Conservation (phyloP, 2,797 vertebrate species). For the Rhinatrema bivittatum region DNA sequence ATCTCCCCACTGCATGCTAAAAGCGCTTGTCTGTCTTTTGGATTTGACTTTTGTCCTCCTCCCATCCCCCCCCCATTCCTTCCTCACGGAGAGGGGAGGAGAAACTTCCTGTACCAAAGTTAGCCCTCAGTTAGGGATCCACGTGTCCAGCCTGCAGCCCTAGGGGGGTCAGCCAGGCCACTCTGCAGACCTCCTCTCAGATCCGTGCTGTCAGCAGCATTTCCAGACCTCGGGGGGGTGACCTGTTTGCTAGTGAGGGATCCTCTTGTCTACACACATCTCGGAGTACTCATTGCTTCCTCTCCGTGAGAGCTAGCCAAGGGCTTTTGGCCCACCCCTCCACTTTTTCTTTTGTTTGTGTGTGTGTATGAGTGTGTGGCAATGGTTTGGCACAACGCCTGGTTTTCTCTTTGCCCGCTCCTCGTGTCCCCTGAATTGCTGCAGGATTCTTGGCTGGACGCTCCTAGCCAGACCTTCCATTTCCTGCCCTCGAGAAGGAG, state of each 20-base stretch:
- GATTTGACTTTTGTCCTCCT: slow-evolving; percentile 47
- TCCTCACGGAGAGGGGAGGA: slow-evolving; percentile 34
- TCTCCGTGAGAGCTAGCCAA: not conserved
- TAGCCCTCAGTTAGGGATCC: slow-evolving; percentile 34
- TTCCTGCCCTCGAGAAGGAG: slow-evolving; percentile 38
- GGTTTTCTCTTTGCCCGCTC: slow-evolving; percentile 25
- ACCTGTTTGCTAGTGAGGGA: slow-evolving; percentile 26
- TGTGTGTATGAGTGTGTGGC: too few species aligned
- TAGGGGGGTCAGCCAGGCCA: slow-evolving; percentile 56
- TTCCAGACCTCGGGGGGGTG: slow-evolving; percentile 18
- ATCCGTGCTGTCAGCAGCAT: slow-evolving; percentile 56
- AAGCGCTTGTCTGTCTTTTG: slow-evolving; percentile 28
- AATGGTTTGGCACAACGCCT: not conserved
- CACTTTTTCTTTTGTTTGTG: too few species aligned
- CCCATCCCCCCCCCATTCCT: slow-evolving; percentile 25
- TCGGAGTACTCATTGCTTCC: slow-evolving; percentile 2
- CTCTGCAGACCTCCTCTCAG: slow-evolving; percentile 58
- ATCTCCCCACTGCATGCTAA: slow-evolving; percentile 4
- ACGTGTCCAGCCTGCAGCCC: slow-evolving; percentile 40
- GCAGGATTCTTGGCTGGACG: slow-evolving; percentile 12
- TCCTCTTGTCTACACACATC: slow-evolving; percentile 25
- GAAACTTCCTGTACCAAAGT: slow-evolving; percentile 38
- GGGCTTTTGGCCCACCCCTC: slow-evolving; percentile 6
- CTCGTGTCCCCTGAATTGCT: not conserved
- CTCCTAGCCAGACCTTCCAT: slow-evolving; percentile 18